Percentiles rank a stretch among this genome's conserved stretches.
Conservation (phyloP, 1,140 invertebrate genomes). For the Cotesia vestalis region DNA sequence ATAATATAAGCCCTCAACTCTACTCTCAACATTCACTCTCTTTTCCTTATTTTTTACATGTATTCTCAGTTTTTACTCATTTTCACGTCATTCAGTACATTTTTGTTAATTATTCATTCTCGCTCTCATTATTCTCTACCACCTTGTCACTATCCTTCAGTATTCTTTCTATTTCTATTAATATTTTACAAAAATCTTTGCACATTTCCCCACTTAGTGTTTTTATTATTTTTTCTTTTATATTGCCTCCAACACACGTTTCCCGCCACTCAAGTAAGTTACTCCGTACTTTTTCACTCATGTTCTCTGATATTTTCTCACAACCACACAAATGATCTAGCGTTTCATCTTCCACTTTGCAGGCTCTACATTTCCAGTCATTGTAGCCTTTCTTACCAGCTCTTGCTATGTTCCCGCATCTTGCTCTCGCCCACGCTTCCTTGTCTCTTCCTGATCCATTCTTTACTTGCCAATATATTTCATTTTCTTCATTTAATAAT, state of each 20-base stretch:
- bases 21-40: too few species aligned
- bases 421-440: neutral
- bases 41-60: too few species aligned
- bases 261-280: neutral
- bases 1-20: too few species aligned
- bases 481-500: too few species aligned
- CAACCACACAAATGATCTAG: neutral
- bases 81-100: too few species aligned
- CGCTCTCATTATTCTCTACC: too few species aligned
- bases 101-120: too few species aligned
- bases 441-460: neutral
- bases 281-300: neutral
- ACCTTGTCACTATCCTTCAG: neutral
- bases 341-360: neutral
- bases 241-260: neutral
- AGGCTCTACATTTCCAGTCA: neutral
- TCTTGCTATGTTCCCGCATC: conserved; percentile 1
- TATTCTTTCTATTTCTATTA: neutral
- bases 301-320: neutral
- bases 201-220: neutral
- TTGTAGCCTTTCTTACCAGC: neutral
- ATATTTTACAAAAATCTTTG: neutral
- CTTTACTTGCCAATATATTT: neutral
- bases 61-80: too few species aligned
- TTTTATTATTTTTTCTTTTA: neutral